These are phyloP conservation scores for Paralvinella palmiformis DNA, from an alignment of 1,140 invertebrate genomes.

Conservation along the genomic window DNA sequence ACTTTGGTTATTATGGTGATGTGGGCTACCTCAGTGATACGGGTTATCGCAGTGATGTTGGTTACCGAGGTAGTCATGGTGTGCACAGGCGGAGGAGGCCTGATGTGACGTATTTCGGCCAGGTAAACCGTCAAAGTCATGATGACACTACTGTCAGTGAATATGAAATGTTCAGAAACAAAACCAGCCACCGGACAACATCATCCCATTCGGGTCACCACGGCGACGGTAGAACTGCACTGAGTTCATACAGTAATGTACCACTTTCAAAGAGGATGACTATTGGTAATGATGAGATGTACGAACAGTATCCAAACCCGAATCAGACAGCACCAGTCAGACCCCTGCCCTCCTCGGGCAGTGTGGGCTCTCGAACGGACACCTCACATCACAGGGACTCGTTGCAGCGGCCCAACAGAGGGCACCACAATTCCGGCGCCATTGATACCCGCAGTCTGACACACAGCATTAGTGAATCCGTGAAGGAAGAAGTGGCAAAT, in stretches of 20 bases:
- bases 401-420: too few relatives aligned
- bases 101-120: not conserved
- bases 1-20: conserved; percentile 24
- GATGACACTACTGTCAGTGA: too few relatives aligned
- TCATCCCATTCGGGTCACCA: too few relatives aligned
- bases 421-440: too few relatives aligned
- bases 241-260: conserved; percentile 5
- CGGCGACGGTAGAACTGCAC: too few relatives aligned
- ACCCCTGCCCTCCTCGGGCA: not conserved
- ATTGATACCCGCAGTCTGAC: too few relatives aligned
- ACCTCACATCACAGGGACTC: too few relatives aligned
- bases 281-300: conserved; percentile 30
- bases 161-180: too few relatives aligned
- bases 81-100: not conserved
- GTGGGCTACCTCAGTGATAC: conserved; percentile 4
- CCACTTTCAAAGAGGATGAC: conserved; percentile 16
- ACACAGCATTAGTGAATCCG: too few relatives aligned
- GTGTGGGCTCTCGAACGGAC: not conserved
- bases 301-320: conserved; percentile 17
- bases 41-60: conserved; percentile 1
- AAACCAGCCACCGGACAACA: too few relatives aligned
- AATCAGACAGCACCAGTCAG: too few relatives aligned
- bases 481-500: not conserved
- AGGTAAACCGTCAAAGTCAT: too few relatives aligned
- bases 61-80: conserved; percentile 3